Evolutionary conservation across 2,113 vertebrate genomes (phyloP), one percentile per base, ranked within the genome.

Genomic region (Trematocara stigmaticum): DNA sequence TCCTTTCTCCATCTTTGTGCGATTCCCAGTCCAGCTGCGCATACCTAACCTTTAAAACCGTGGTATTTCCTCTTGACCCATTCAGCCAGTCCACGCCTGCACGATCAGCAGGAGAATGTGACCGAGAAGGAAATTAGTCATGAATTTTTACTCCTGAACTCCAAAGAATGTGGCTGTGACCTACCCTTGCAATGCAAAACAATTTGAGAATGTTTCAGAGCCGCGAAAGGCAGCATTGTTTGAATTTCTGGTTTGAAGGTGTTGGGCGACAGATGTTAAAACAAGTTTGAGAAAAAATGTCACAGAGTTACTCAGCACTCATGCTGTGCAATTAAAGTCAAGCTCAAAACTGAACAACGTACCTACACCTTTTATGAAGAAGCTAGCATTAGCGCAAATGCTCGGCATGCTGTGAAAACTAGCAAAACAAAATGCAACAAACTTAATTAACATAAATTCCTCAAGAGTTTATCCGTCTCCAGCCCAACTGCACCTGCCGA

Each of bases 11-110:
- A 1, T 61, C 38, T 84, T 59, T 84, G 47, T 86, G n/a, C 40
- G 23, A 55, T n/a, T 10, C 20, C 23, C 26, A 13, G 10, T 84
- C 84, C 29, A 86, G 69, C 78, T 47, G 16, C 49, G 78, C 74
- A 84, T 88, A 83, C 83, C 87, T 80, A 53, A 82, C 66, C 83
- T 86, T 88, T 42, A 81, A 7, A 85, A 79, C 84, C 13, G 7
- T 16, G 82, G 83, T 10, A 91, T 89, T 91, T 93, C 85, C 89
- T 88, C 59, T 82, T 80, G 49, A 91, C 79, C 84, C 76, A 56
- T 84, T 85, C 82, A 89, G 66, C 74, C 61, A 76, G 55, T 87
- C 59, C 76, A 74, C 5, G 20, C 12, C 83, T 47, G 57, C 52
- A 11, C 10, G 55, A 81, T 51, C 71, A 81, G 55, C 79, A 88